Percentiles rank a stretch among this genome's conserved stretches.
phyloP scores from a whole-genome alignment of 2,113 vertebrate genomes.

The Pelecanus crispus region DNA sequence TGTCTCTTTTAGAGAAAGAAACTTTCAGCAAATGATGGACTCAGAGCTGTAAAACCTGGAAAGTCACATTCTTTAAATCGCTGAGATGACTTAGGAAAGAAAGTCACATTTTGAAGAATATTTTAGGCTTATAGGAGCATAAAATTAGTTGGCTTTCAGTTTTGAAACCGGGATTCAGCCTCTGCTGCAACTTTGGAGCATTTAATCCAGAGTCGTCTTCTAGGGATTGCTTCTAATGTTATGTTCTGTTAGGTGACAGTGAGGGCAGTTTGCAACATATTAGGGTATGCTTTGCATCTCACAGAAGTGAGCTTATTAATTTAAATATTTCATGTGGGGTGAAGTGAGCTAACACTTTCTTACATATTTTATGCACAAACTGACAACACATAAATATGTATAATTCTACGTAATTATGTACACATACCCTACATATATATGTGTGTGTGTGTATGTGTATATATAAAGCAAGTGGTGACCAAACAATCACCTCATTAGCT shows the following conservation, averaged over 20 bases:
- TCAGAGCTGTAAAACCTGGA: background rate
- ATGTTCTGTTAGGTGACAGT: background rate
- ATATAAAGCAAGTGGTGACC: background rate
- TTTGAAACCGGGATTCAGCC: background rate
- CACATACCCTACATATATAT: accelerated
- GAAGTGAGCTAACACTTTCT: background rate
- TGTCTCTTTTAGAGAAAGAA: background rate
- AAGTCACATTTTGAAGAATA: background rate
- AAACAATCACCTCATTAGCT: background rate
- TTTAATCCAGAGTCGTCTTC: background rate
- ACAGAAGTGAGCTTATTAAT: background rate
- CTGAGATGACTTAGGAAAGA: background rate
- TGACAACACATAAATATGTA: background rate
- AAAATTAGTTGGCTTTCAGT: background rate
- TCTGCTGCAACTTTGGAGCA: background rate
- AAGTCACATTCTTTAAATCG: constrained; percentile 25
- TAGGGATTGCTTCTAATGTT: background rate
- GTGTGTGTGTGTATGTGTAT: accelerated
- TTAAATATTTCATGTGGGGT: background rate
- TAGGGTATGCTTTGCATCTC: background rate
- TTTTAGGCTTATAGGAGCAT: background rate
- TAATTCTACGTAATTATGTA: background rate
- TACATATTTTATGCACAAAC: background rate
- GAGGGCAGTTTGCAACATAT: background rate
- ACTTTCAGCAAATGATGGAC: background rate